These are phyloP conservation scores for Trogon surrucura DNA, from an alignment of 2,113 vertebrate species.

Conservation along the genomic window DNA sequence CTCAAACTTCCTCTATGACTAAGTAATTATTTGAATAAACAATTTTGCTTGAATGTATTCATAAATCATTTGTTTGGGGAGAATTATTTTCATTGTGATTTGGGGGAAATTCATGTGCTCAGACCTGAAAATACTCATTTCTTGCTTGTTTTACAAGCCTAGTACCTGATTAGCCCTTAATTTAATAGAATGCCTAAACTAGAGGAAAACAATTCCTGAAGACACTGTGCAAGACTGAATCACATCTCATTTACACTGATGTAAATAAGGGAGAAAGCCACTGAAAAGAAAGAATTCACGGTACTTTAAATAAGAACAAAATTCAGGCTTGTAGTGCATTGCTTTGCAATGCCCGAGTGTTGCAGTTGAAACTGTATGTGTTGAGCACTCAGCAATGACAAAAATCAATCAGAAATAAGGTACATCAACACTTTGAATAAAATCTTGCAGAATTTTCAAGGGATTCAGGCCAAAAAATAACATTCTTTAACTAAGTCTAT, in stretches of 20 bases:
- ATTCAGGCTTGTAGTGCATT: fast-evolving
- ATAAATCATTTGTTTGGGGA: slow-evolving; percentile 44
- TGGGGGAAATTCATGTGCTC: background rate
- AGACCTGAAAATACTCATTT: background rate
- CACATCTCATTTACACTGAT: background rate
- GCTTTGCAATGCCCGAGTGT: background rate
- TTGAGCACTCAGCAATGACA: background rate
- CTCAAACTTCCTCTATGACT: slow-evolving; percentile 48
- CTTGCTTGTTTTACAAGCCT: background rate
- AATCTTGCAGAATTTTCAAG: background rate
- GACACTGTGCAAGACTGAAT: background rate
- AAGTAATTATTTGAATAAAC: slow-evolving; percentile 68
- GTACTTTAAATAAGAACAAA: background rate
- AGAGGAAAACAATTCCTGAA: slow-evolving; percentile 24
- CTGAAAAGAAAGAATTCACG: background rate
- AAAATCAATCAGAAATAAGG: background rate
- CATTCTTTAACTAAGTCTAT: background rate
- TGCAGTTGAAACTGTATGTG: background rate
- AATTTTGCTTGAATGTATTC: slow-evolving; percentile 29
- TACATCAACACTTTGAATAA: background rate
- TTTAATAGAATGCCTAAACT: background rate
- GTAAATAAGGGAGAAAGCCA: background rate
- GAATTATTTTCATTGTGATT: slow-evolving; percentile 16
- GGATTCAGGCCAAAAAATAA: background rate
- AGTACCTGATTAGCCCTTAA: background rate